Percentiles rank a stretch among this genome's conserved stretches.
Evolutionary conservation across 2,113 vertebrate genomes (phyloP).

Genomic region (Lipophrys pholis): DNA sequence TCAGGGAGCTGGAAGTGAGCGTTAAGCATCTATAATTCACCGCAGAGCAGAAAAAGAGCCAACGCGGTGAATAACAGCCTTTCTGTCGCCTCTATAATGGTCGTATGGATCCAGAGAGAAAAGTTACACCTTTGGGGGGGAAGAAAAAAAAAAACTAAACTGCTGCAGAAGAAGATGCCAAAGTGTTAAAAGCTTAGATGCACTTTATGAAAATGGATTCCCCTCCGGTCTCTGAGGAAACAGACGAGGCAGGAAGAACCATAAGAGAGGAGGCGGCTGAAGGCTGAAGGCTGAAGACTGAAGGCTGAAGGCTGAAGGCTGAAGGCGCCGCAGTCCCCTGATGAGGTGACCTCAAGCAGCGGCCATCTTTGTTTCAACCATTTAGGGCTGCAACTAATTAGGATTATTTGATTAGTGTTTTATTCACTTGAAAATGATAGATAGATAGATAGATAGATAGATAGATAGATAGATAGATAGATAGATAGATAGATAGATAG

Average conservation of each 20-base stretch:
- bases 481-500: too few relatives aligned
- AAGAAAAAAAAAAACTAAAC: too few relatives aligned
- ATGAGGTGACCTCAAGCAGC: constrained; percentile 1
- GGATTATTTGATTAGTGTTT: too few relatives aligned
- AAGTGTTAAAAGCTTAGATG: constrained; percentile 66
- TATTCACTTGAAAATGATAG: too few relatives aligned
- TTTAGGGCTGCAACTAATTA: too few relatives aligned
- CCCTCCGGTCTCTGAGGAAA: constrained; percentile 34
- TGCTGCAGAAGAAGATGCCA: constrained; percentile 21
- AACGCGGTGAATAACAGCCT: constrained; percentile 31
- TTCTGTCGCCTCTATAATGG: constrained; percentile 28
- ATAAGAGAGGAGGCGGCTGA: not conserved
- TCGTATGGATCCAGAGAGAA: constrained; percentile 45
- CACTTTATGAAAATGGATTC: constrained; percentile 72
- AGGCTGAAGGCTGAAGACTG: constrained; percentile 22
- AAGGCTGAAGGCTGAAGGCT: too few relatives aligned
- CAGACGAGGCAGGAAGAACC: constrained; percentile 1
- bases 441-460: too few relatives aligned
- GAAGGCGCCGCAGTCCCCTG: too few relatives aligned
- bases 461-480: too few relatives aligned
- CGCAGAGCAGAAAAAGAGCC: not conserved
- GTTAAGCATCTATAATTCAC: constrained; percentile 48
- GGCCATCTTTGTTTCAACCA: too few relatives aligned
- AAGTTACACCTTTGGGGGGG: constrained; percentile 53
- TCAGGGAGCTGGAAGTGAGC: constrained; percentile 35